phyloP scores from a whole-genome alignment of 1,140 invertebrate species.

The Charaxes varanes region DNA sequence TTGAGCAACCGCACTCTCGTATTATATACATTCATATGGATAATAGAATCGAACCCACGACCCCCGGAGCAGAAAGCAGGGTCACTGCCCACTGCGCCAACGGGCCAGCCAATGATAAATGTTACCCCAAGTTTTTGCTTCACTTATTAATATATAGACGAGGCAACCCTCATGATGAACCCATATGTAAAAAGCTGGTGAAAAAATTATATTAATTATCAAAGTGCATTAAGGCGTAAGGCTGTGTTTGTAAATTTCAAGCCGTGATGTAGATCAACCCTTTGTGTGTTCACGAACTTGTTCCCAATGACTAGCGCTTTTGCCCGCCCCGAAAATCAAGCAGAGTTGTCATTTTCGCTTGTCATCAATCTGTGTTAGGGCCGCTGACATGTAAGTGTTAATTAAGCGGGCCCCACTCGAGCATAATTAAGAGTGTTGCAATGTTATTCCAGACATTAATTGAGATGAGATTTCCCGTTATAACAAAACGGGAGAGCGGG shows the following conservation, averaged over 20 bases:
- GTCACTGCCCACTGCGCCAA: no score
- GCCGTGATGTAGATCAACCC: constrained; percentile 41
- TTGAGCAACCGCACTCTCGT: no score
- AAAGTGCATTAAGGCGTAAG: constrained; percentile 62
- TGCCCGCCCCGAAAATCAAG: constrained; percentile 34
- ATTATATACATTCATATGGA: no score
- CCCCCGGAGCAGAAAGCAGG: no score
- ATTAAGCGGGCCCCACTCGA: constrained; percentile 68
- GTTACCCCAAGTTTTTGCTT: no score
- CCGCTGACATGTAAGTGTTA: constrained; percentile 70
- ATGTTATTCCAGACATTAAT: constrained; percentile 71
- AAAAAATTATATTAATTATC: constrained; percentile 47
- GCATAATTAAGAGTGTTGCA: constrained; percentile 71
- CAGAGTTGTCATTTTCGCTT: constrained; percentile 65
- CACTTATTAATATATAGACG: no score
- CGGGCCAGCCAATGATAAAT: no score
- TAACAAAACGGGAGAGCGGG: constrained; percentile 43
- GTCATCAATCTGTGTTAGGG: constrained; percentile 72
- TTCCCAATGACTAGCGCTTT: constrained; percentile 56
- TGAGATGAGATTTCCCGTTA: constrained; percentile 68
- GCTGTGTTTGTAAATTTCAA: constrained; percentile 41
- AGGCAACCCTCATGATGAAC: no score
- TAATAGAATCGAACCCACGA: no score
- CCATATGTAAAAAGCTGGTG: no score
- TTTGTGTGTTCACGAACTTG: constrained; percentile 49